Base-by-base conservation (phyloP, 2,888 invertebrate species). In the Galeopsomyia nigrocyanea region DNA sequence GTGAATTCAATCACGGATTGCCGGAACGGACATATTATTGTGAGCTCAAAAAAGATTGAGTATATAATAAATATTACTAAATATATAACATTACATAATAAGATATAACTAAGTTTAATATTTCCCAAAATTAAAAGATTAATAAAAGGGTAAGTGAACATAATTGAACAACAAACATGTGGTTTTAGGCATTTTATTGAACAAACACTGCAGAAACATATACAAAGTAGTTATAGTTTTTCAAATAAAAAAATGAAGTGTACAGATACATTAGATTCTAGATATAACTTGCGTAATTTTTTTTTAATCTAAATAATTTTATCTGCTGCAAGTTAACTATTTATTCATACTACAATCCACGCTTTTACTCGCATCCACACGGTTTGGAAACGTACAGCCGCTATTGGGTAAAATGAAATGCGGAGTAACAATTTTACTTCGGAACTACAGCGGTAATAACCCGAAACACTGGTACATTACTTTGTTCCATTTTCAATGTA, bases 201-300 rank as follows among this genome's bases (percentile, higher is more conserved):
- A 76, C 75, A 75, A 76, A 62, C 72, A 73, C 65, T 62, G 62
- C 71, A 55, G 68, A 72, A 75, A 75, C 75, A 68, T 71, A 5
- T 19, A 67, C 26, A 73, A 76, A 71, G 61, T 74, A 71, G 51
- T 39, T 55, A 56, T 68, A 17, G 60, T 49, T 60, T 60, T 71
- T 71, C 51, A 71, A 75, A 76, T 73, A 73, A 73, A 76, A 76
- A 76, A 39, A 9, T 74, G 21, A 60, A 57, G 63, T 68, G 53
- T 68, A 71, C 53, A 71, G n/a, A 61, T 71, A 62, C 57, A 65
- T 26, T 60, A 17, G 22, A 17, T 66, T 63, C 72, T 75, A 72
- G 62, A 69, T 55, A 63, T 70, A 75, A 63, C 72, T 72, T 72
- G 57, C 53, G 17, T 72, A 39, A 10, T 10, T 39, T 13, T 31